A percentile compares a stretch with the other conserved stretches of the same genome.
These are phyloP conservation scores for Coptodon bakossiorum DNA, from an alignment of 2,113 vertebrate genomes.

Conservation along the genomic window DNA sequence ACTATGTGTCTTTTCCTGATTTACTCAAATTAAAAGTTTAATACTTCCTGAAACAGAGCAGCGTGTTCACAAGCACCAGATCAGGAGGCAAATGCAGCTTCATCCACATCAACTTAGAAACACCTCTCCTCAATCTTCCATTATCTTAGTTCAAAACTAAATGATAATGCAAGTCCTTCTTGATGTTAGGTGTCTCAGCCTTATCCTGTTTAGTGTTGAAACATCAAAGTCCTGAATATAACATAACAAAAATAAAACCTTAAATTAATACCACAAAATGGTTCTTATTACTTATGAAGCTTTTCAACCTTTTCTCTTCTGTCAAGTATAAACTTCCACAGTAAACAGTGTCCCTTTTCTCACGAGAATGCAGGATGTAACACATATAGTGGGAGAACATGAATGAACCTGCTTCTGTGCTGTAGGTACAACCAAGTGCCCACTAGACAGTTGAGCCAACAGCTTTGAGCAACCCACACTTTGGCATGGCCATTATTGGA, in stretches of 20 bases:
- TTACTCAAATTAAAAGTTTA: not conserved
- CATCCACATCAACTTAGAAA: not conserved
- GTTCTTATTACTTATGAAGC: not conserved
- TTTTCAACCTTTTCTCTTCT: not conserved
- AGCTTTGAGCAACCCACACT: not conserved
- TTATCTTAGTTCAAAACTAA: not conserved
- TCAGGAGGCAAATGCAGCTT: not conserved
- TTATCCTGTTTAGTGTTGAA: not conserved
- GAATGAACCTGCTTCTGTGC: not conserved
- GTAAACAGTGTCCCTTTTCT: slow-evolving; percentile 14
- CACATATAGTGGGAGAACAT: not conserved
- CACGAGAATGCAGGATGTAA: not conserved
- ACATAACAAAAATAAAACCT: not conserved
- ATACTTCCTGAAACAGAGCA: not conserved
- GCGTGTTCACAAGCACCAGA: not conserved
- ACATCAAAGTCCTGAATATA: not conserved
- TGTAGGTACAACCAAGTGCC: not conserved
- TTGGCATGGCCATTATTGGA: not conserved
- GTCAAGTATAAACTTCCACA: not conserved
- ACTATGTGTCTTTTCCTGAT: not conserved
- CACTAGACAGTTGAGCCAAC: not conserved
- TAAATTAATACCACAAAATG: not conserved
- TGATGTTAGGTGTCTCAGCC: not conserved
- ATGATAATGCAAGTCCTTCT: not conserved
- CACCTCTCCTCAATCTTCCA: not conserved